Conservation (phyloP, 2,888 invertebrate genomes). For the Agrotis exclamationis region DNA sequence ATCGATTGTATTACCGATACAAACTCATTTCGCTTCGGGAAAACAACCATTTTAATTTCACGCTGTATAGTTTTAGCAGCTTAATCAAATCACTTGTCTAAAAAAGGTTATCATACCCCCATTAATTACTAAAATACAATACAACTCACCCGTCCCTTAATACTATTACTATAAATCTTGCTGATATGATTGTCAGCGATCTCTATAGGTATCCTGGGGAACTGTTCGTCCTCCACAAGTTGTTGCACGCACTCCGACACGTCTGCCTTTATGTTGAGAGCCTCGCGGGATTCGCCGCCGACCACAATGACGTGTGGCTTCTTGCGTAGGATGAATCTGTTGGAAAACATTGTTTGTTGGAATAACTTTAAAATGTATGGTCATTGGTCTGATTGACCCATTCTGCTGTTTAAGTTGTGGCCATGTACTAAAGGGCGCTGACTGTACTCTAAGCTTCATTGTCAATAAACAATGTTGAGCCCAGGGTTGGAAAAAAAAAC, state of each 20-base stretch:
- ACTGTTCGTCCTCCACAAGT: slow-evolving; percentile 96
- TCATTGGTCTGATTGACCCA: too few species aligned
- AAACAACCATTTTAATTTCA: too few species aligned
- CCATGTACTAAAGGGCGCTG: too few species aligned
- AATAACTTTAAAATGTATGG: background rate
- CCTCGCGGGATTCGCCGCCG: slow-evolving; percentile 97
- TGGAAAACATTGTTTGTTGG: background rate
- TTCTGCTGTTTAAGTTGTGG: too few species aligned
- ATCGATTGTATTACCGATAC: too few species aligned
- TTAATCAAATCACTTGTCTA: background rate
- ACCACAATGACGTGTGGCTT: slow-evolving; percentile 98
- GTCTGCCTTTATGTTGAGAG: slow-evolving; percentile 95
- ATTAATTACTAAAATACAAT: background rate
- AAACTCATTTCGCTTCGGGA: too few species aligned
- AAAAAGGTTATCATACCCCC: background rate
- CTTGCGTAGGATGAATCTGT: slow-evolving; percentile 96
- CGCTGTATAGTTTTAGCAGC: too few species aligned
- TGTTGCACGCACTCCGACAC: slow-evolving; percentile 94
- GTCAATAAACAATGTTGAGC: too few species aligned
- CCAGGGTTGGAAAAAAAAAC: too few species aligned
- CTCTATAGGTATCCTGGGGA: slow-evolving; percentile 96
- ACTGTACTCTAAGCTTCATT: too few species aligned
- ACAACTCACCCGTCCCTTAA: slow-evolving; percentile 93
- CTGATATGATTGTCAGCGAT: slow-evolving; percentile 98
- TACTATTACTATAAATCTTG: slow-evolving; percentile 97